Evolutionary conservation across 2,888 invertebrate species (phyloP), one percentile per base, ranked within the genome.

Genomic region (Daptonema setosum): DNA sequence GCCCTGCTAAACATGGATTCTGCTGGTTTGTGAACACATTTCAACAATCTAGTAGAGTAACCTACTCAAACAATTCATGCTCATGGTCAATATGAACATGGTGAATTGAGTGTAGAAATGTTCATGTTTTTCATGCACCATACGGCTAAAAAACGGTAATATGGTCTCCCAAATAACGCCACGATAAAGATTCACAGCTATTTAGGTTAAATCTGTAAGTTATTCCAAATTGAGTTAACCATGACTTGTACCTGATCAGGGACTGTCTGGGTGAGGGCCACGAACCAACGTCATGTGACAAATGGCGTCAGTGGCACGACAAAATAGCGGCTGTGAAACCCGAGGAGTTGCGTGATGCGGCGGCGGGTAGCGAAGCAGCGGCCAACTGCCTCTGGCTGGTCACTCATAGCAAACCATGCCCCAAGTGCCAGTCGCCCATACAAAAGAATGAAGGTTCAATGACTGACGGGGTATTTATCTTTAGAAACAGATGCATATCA

Each of bases 401-500:
- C 24, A 80, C 80, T 24, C 80, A 81, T 70, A 79, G 80, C 2
- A 81, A 81, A 66, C 79, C 80, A 0, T 81, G 81, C 66, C 81
- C 81, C 28, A 80, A 80, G 68, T 81, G 81, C 67, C 79, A 79
- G 63, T 79, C 79, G 61, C 81, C 80, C 2, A 81, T 81, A 59
- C 80, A 81, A 70, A 81, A 81, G 66, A 80, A 80, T 66, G 81
- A 81, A 70, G 81, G 79, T n/a, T n/a, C n/a, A n/a, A n/a, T n/a
- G n/a, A n/a, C n/a, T n/a, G n/a, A n/a, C n/a, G n/a, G n/a, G n/a
- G n/a, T n/a, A n/a, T n/a, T n/a, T n/a, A n/a, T n/a, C n/a, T n/a
- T n/a, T n/a, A n/a, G n/a, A n/a, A n/a, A n/a, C n/a, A n/a, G n/a
- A n/a, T n/a, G n/a, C n/a, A n/a, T n/a, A n/a, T n/a, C n/a, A n/a